Percentiles rank a stretch among this genome's conserved stretches.
phyloP scores from a whole-genome alignment of 2,113 vertebrate species.

The Dromaius novaehollandiae region DNA sequence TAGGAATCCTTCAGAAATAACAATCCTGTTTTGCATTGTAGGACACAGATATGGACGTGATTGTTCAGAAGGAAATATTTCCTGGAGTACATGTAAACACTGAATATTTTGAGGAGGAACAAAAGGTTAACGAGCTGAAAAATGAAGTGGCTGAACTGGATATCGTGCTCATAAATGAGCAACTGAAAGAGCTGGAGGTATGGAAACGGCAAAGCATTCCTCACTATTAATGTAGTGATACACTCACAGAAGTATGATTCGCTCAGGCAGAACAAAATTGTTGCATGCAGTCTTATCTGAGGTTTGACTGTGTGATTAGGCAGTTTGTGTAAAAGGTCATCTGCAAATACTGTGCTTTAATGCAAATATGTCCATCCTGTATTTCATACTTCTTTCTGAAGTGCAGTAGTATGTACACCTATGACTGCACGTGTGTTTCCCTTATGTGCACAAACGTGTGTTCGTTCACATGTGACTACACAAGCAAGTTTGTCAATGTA shows the following conservation, averaged over 20 bases:
- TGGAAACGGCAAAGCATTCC: slow-evolving; percentile 49
- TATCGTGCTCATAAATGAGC: slow-evolving; percentile 79
- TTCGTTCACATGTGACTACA: neutral
- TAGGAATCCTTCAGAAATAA: neutral
- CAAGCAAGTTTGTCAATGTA: neutral
- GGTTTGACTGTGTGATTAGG: slow-evolving; percentile 8
- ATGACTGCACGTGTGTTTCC: accelerated
- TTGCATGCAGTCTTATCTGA: neutral
- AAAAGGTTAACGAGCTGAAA: slow-evolving; percentile 79
- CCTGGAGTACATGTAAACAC: slow-evolving; percentile 47
- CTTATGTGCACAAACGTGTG: accelerated
- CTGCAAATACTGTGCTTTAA: neutral
- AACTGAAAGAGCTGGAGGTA: slow-evolving; percentile 89
- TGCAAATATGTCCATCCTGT: neutral
- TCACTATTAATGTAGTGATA: neutral
- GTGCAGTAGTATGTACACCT: neutral
- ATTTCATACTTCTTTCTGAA: neutral
- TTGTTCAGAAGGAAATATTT: slow-evolving; percentile 60
- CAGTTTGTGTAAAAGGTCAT: neutral
- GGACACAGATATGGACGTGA: slow-evolving; percentile 54
- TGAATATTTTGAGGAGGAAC: slow-evolving; percentile 75
- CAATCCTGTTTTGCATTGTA: slow-evolving; percentile 57
- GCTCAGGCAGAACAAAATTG: slow-evolving; percentile 21
- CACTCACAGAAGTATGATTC: neutral
- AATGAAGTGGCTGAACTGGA: slow-evolving; percentile 81